Conservation (phyloP, 2,888 invertebrate species). For the Eledone cirrhosa region DNA sequence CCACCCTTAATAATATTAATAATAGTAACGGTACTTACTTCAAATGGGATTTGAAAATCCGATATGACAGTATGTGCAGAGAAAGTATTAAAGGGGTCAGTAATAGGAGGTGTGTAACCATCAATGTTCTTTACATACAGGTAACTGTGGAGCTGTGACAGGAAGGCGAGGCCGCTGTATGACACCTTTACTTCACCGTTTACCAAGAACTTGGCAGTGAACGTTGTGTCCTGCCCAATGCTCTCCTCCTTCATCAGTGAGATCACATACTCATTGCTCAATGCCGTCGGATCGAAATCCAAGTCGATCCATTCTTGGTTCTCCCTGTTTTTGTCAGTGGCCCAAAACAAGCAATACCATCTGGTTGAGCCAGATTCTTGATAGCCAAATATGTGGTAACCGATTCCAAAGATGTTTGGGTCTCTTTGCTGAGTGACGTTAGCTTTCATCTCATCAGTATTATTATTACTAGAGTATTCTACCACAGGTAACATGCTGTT, state of each 20-base stretch:
- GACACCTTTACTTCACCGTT: neutral
- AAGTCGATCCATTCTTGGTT: slow-evolving; percentile 30
- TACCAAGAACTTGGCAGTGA: neutral
- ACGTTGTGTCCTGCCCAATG: neutral
- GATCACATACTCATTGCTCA: slow-evolving; percentile 18
- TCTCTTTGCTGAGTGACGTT: neutral
- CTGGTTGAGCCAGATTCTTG: neutral
- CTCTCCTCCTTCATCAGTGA: neutral
- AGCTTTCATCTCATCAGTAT: neutral
- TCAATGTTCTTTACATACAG: slow-evolving; percentile 40
- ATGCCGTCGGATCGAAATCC: slow-evolving; percentile 26
- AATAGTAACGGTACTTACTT: neutral
- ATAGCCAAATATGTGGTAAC: slow-evolving; percentile 31
- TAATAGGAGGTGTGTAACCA: slow-evolving; percentile 39
- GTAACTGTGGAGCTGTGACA: neutral
- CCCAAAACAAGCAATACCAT: slow-evolving; percentile 34
- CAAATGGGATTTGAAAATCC: slow-evolving; percentile 37
- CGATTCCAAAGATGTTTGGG: slow-evolving; percentile 25
- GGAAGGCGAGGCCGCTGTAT: neutral
- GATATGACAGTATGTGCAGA: slow-evolving; percentile 36
- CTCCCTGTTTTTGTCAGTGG: slow-evolving; percentile 23
- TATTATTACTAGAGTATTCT: neutral
- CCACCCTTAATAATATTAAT: too few relatives aligned
- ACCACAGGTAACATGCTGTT: too few relatives aligned
- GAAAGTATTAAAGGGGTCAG: slow-evolving; percentile 41